A percentile compares a stretch with the other conserved stretches of the same genome.
phyloP scores from a whole-genome alignment of 2,113 vertebrate species.

The Pollimyrus isidori region DNA sequence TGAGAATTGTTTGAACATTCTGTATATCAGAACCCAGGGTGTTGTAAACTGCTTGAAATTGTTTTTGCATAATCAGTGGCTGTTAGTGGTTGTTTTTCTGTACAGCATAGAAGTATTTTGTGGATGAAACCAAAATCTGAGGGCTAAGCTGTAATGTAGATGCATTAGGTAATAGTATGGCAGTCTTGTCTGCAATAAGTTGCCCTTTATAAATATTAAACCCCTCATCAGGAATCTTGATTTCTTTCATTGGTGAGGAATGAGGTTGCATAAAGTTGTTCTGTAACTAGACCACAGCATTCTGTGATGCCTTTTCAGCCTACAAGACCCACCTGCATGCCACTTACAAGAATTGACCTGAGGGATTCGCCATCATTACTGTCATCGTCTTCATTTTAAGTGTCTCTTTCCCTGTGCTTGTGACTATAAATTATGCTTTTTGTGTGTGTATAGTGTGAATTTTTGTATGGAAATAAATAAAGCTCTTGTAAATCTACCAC shows the following conservation, averaged over 20 bases:
- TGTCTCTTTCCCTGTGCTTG: slow-evolving; percentile 17
- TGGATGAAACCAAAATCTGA: neutral
- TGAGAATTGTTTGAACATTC: neutral
- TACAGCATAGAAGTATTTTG: neutral
- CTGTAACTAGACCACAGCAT: neutral
- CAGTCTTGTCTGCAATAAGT: neutral
- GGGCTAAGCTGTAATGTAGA: neutral
- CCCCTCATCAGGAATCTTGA: neutral
- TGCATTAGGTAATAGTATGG: neutral
- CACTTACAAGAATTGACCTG: slow-evolving; percentile 51
- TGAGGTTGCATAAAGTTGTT: neutral
- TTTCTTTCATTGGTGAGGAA: neutral
- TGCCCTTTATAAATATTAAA: neutral
- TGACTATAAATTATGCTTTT: slow-evolving; percentile 38
- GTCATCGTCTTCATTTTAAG: slow-evolving; percentile 26
- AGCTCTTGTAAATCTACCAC: slow-evolving; percentile 32
- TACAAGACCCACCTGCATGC: slow-evolving; percentile 56
- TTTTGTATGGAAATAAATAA: slow-evolving; percentile 58
- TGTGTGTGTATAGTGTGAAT: slow-evolving; percentile 60
- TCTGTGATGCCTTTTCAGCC: slow-evolving; percentile 36
- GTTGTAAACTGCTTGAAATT: neutral
- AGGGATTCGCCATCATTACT: neutral
- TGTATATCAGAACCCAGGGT: neutral
- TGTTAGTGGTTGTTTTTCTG: neutral
- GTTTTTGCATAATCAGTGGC: neutral